Conservation (phyloP, 1,140 invertebrate species). For the Diabrotica virgifera region DNA sequence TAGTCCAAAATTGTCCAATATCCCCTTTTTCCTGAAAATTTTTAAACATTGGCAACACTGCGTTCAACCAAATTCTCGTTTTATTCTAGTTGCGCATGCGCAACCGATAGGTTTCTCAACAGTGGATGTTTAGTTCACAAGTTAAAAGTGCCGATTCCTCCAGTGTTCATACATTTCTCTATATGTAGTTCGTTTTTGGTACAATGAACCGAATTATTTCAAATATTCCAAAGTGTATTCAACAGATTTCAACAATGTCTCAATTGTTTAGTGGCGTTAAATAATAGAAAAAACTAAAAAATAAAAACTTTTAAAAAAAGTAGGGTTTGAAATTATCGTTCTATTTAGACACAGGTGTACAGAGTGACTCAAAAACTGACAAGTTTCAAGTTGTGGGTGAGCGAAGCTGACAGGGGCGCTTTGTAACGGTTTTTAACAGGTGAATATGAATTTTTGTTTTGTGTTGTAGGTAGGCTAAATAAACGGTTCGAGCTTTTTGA, state of each 20-base stretch:
- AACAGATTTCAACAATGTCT: background rate
- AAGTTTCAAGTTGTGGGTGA: background rate
- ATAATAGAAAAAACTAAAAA: too few relatives aligned
- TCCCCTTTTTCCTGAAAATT: too few relatives aligned
- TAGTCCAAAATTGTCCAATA: too few relatives aligned
- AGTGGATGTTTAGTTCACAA: background rate
- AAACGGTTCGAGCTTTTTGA: too few relatives aligned
- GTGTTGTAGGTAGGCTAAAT: too few relatives aligned
- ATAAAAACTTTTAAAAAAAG: too few relatives aligned
- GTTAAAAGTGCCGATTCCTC: conserved; percentile 12
- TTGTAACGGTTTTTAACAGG: background rate
- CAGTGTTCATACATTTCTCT: background rate
- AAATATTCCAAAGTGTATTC: background rate
- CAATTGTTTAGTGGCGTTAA: too few relatives aligned
- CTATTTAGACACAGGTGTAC: background rate
- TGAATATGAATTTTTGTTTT: background rate
- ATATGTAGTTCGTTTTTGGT: too few relatives aligned
- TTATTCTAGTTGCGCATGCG: background rate
- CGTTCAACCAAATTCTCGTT: background rate
- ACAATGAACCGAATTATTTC: conserved; percentile 8
- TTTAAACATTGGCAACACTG: background rate
- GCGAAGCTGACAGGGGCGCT: background rate
- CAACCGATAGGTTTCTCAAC: conserved; percentile 5
- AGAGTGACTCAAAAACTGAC: background rate
- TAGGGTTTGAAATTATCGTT: background rate